Conservation (phyloP, 2,113 vertebrate species). For the Campylorhamphus procurvoides region DNA sequence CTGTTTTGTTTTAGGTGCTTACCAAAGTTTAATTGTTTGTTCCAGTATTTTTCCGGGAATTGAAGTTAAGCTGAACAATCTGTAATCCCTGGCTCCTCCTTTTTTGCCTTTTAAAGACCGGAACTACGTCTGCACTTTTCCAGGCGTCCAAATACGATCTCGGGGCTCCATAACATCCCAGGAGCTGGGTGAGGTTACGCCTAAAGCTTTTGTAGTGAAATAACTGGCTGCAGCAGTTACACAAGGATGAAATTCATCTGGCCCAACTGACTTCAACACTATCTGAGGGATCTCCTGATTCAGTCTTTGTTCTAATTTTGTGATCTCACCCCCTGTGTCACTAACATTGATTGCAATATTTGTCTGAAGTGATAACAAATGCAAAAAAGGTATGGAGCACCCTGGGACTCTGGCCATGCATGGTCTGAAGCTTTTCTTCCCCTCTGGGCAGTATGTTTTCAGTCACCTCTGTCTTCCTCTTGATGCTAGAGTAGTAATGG, state of each 20-base stretch:
- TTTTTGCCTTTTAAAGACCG: slow-evolving; percentile 58
- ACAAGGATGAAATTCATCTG: neutral
- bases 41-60: slow-evolving; percentile 66
- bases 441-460: neutral
- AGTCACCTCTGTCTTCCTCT: neutral
- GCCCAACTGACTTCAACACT: neutral
- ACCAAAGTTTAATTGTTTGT: slow-evolving; percentile 61
- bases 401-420: neutral
- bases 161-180: neutral
- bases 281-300: neutral
- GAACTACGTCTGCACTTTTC: slow-evolving; percentile 50
- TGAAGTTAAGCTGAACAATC: slow-evolving; percentile 61
- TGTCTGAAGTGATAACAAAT: neutral
- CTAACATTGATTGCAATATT: neutral
- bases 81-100: slow-evolving; percentile 55
- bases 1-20: slow-evolving; percentile 53
- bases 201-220: neutral
- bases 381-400: neutral
- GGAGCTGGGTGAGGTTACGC: neutral
- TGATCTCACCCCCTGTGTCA: neutral
- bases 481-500: neutral
- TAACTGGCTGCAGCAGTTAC: neutral
- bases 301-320: neutral
- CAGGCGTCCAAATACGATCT: slow-evolving; percentile 3
- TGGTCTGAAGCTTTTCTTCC: neutral